Base-by-base conservation (phyloP, 2,888 invertebrate species). In the Melanostoma scalare region DNA sequence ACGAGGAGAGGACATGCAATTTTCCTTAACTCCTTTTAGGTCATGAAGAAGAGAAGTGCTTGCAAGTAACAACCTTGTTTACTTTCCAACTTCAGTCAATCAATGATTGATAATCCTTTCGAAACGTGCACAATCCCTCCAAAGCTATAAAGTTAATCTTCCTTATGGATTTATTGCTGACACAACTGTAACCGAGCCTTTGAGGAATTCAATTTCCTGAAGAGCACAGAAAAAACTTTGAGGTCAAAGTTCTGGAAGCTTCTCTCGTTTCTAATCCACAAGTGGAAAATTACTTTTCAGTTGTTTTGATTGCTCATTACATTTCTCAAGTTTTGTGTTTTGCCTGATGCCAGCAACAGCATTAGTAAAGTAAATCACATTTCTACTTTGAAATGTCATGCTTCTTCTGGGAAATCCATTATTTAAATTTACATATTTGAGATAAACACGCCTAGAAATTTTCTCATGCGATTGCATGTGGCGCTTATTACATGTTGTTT, bases 391-490 rank as follows among this genome's bases (percentile, higher is more conserved):
- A 35, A 65, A 50, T 60, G 44, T 65, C 67, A 69, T 40, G 53
- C 40, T 8, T 35, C 20, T 76, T 69, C 76, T 61, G 55, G 61
- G 76, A 69, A 76, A 55, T 69, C 8, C 44, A 40, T 53, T 42
- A 68, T 53, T 61, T 61, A 3, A 68, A 60, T 60, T 20, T 20
- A 20, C 20, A 68, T 46, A 60, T 75, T 33, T 8, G 36, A 38
- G 46, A 55, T 55, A 63, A 63, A 63, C 8, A 52, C 3, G 50
- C 20, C 20, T 30, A n/a, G 30, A 33, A 9, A 60, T 46, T 61
- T 46, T 75, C 60, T 75, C 31, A 4, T 30, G 46, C 56, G 69
- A 71, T 63, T 71, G 42, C 63, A 77, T 65, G 55, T 61, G 53
- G 68, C 61, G 74, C 74, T 36, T 52, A 40, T 56, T 63, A 38